Base-by-base conservation (phyloP, 2,888 invertebrate species). In the Pollenia griseotomentosa region DNA sequence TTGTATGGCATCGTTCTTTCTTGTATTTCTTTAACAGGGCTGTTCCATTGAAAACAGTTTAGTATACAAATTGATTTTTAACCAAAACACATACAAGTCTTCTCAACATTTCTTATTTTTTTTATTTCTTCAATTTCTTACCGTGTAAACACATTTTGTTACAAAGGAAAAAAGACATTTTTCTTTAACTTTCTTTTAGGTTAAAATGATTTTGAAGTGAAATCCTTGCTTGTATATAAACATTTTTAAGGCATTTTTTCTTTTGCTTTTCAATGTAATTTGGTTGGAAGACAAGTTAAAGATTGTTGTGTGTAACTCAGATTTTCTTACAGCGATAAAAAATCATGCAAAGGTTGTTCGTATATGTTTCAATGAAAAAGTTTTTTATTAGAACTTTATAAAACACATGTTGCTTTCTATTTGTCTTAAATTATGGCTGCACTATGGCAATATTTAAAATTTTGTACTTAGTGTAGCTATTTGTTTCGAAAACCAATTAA, bases 61-160 rank as follows among this genome's bases (percentile, higher is more conserved):
- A 78, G 68, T 84, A 46, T 70, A 84, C 81, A 87, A 87, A 87
- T 84, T 87, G 84, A 82, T 82, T 61, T 74, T 66, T 10, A 86
- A 66, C 44, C 33, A 51, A 75, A 83, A 65, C 44, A 19, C 12
- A 65, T 46, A 53, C 73, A 79, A 61, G 59, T 23, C 10, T 10
- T 65, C 46, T 19, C 9, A 8, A 59, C 51, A 40, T 53, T 33
- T 33, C 59, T 61, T 70, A 2, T 51, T 33, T 55, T n/a, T 6
- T 33, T 42, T 51, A 16, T 10, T 42, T 48, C n/a, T 68, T 46
- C 55, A 66, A 7, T 12, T 10, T 59, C 14, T 42, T 57, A 3
- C 6, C 19, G 12, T 46, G 23, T 55, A 65, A 80, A 63, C 63
- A 55, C 48, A 23, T 2, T 70, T 11, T 44, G 53, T 4, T 51